Evolutionary conservation across 2,888 invertebrate genomes (phyloP), one percentile per base, ranked within the genome.

Genomic region (Monoplex corrugatus): DNA sequence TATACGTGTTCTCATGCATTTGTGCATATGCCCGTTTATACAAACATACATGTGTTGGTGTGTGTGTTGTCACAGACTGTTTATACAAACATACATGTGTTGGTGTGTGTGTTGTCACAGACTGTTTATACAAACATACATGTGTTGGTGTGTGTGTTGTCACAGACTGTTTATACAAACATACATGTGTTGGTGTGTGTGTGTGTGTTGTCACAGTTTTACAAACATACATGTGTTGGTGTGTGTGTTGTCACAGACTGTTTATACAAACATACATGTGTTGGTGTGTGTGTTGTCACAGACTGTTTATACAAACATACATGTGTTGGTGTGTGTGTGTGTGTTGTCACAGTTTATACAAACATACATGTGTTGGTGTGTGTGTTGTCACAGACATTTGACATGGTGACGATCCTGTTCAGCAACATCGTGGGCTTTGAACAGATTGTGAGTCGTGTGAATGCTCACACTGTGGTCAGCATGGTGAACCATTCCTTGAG

Each of bases 401-500:
- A 98, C 90, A 96, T 97, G 50, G 98, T 98, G 88, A 97, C 98
- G 0, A 97, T 98, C 89, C 97, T 98, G 96, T 98, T 98, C 96
- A 97, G 98, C 94, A 98, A 98, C 93, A 96, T 98, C 87, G 97
- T 97, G 87, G 96, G 97, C 35, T 97, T 97, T 91, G 97, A 97
- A 92, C 97, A 97, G 68, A 96, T 97, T 35, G 95, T 95, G 89
- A 97, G 97, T 0, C 96, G 97, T 13, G 96, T 97, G 90, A 97
- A 97, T 82, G 97, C 97, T 0, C 97, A 98, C 98, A 98, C 98
- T 93, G 97, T 98, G 0, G 98, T 98, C 0, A 97, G 97, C 13
- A 98, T 98, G 72, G 98, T 98, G 97, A 98, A 98, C 95, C 97
- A 97, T 2, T 98, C 98, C 0, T 98, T 98, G 96, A 98, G 98